These are phyloP conservation scores for Zenarchopterus dispar DNA, from an alignment of 2,797 vertebrate species.

Conservation along the genomic window DNA sequence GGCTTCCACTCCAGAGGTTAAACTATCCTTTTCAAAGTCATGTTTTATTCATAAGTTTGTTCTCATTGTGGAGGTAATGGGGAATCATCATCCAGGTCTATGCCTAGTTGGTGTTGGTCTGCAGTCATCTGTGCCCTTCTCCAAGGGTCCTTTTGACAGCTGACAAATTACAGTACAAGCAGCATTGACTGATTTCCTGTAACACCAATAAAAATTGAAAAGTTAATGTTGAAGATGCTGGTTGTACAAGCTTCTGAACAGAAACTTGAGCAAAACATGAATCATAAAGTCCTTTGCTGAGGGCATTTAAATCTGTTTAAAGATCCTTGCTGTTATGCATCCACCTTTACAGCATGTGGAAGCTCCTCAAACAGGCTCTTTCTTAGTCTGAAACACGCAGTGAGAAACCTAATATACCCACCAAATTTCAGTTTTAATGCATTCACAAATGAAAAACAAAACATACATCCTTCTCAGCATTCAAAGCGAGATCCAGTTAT, in stretches of 20 bases:
- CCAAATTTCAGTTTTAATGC: slow-evolving; percentile 8
- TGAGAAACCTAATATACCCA: slow-evolving; percentile 1
- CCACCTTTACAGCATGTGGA: slow-evolving; percentile 5
- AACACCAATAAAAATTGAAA: neutral
- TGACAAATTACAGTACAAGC: slow-evolving; percentile 2
- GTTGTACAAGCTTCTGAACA: neutral
- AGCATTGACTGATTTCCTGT: neutral
- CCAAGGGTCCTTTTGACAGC: neutral
- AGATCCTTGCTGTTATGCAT: slow-evolving; percentile 8
- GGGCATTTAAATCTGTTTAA: neutral
- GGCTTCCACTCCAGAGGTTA: neutral
- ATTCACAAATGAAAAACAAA: slow-evolving; percentile 2
- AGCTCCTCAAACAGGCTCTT: neutral
- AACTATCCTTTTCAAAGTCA: slow-evolving; percentile 6
- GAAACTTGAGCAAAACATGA: slow-evolving; percentile 2
- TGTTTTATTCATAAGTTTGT: slow-evolving; percentile 9
- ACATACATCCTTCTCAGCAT: neutral
- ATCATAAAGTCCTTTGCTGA: slow-evolving; percentile 9
- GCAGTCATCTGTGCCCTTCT: neutral
- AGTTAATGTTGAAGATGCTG: neutral
- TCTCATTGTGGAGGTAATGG: neutral
- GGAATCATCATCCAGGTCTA: neutral
- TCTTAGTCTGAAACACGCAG: neutral
- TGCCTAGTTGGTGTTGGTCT: neutral
- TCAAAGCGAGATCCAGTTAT: neutral